These are phyloP conservation scores for Apostichopus parvimensis DNA, from an alignment of 35 echinoderm and acorn worm species.

Conservation along the genomic window DNA sequence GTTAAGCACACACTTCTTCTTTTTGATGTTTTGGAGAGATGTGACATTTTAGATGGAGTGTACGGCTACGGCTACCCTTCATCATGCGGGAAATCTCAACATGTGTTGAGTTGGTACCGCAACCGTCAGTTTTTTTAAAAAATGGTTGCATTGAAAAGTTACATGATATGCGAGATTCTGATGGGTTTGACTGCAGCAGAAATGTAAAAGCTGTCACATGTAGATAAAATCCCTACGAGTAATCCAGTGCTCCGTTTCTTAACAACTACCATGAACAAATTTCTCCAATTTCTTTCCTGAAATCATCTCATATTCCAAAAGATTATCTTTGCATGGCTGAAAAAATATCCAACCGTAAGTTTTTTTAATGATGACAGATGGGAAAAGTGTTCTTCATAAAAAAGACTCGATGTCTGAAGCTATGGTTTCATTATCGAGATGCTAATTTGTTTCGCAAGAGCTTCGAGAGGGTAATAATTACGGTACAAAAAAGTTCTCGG, in stretches of 20 bases:
- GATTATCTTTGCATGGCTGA: neutral
- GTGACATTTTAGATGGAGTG: no score
- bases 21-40: no score
- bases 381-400: neutral
- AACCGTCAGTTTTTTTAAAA: no score
- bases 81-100: no score
- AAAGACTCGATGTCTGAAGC: neutral
- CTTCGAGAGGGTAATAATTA: neutral
- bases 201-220: neutral
- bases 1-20: no score
- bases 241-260: neutral
- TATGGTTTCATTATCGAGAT: slow-evolving; percentile 1
- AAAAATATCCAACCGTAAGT: neutral
- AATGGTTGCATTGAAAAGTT: no score
- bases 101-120: no score
- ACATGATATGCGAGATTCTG: neutral
- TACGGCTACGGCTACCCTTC: no score
- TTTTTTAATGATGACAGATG: neutral
- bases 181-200: neutral
- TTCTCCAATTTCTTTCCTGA: neutral
- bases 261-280: neutral
- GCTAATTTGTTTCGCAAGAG: neutral
- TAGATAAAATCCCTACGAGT: neutral
- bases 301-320: neutral
- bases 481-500: neutral